phyloP scores from a whole-genome alignment of 2,113 vertebrate genomes.

The Cariama cristata region DNA sequence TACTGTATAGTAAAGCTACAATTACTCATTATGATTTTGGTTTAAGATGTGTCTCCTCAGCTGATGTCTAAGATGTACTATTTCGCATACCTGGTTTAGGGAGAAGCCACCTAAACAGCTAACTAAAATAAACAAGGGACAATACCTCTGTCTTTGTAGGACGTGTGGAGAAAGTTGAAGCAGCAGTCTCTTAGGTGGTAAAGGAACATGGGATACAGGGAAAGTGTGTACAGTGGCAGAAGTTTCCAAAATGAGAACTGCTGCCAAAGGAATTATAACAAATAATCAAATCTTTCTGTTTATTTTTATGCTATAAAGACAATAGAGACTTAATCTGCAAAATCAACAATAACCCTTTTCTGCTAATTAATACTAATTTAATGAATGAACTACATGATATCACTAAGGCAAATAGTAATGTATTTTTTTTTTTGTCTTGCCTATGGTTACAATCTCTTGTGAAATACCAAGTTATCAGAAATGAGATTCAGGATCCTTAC shows the following conservation, averaged over 20 bases:
- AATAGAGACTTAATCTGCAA: neutral
- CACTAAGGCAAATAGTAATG: neutral
- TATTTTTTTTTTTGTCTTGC: neutral
- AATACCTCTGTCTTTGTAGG: neutral
- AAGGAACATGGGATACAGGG: neutral
- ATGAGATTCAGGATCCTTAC: neutral
- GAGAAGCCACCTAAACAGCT: neutral
- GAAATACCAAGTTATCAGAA: neutral
- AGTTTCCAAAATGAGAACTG: neutral
- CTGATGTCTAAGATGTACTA: neutral
- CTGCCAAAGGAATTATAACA: neutral
- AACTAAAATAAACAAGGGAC: neutral
- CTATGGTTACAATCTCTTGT: neutral
- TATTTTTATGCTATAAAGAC: neutral
- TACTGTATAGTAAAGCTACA: neutral
- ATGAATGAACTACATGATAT: accelerated
- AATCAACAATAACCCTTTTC: neutral
- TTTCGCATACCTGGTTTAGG: neutral
- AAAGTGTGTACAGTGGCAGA: neutral
- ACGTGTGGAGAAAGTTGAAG: neutral
- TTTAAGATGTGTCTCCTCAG: neutral
- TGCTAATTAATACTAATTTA: neutral
- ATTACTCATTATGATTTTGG: neutral
- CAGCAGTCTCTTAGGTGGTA: neutral
- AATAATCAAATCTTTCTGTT: neutral